Evolutionary conservation across 2,797 vertebrate genomes (phyloP), one percentile per base, ranked within the genome.

Genomic region (Gallinago stenura): DNA sequence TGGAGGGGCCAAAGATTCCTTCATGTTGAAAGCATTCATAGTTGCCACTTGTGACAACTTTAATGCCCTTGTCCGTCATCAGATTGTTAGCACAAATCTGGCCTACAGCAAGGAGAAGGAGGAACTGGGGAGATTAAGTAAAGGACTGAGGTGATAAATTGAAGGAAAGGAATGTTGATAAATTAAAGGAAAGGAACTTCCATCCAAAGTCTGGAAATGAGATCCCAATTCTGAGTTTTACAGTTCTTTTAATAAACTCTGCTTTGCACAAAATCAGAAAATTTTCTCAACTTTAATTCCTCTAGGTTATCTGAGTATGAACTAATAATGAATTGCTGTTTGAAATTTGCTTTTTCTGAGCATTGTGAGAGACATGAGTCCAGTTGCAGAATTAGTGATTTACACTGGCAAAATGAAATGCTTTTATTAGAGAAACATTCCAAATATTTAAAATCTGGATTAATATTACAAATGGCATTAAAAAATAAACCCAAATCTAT

Each of bases 51-150:
- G 51, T 60, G 89, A 72, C 65, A 94, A 16, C 51, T 57, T 61
- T 70, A 81, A 53, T 65, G 41, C n/a, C n/a, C 60, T 25, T 77
- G 45, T 89, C 70, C 1, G 0, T 95, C 83, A 93, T 77, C 50
- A 54, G 48, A 12, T 50, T 81, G 46, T 73, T 84, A 88, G 35
- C 66, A 81, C 15, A 60, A 54, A 69, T 69, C 25, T 89, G 54
- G 65, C 83, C 89, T 87, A 84, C 15, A 48, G 79, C 83, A 92
- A 78, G 51, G 39, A 77, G 65, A 56, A 58, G 2, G 79, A 87
- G 54, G 58, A 89, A 45, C 60, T 65, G 37, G 65, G 77, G 69
- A 69, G 54, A 69, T 72, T 72, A 82, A 90, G 45, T 62, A 54
- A 54, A 68, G 64, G 26, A 83, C 9, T 16, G 31, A 84, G 35